These are phyloP conservation scores for Melierax canorus DNA, from an alignment of 2,113 vertebrate genomes.

Conservation along the genomic window DNA sequence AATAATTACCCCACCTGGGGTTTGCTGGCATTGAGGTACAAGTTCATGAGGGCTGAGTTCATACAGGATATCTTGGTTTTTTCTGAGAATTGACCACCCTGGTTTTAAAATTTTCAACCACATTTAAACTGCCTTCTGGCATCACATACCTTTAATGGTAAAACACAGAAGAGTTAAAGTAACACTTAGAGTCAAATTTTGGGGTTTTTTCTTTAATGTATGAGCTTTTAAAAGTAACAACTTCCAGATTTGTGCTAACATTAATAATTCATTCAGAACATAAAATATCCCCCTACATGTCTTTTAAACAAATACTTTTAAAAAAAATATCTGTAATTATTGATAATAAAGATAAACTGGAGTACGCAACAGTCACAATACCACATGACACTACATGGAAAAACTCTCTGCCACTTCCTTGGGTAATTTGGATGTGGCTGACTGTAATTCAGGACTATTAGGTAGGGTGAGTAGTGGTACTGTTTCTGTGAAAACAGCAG, in stretches of 20 bases:
- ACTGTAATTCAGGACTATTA: not conserved
- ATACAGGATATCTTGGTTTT: not conserved
- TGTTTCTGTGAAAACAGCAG: not conserved
- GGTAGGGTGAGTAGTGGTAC: not conserved
- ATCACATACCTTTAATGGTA: rapidly evolving
- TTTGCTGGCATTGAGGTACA: not conserved
- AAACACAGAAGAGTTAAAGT: not conserved
- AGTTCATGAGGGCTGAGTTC: not conserved
- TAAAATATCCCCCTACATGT: not conserved
- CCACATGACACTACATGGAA: not conserved
- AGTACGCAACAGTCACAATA: not conserved
- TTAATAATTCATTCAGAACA: not conserved
- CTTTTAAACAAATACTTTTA: not conserved
- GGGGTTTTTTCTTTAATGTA: not conserved
- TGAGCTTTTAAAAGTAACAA: not conserved
- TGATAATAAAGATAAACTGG: not conserved
- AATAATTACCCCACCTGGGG: not conserved
- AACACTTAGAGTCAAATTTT: not conserved
- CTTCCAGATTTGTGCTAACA: not conserved
- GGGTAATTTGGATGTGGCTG: not conserved
- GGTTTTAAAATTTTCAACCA: not conserved
- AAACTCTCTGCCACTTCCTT: not conserved
- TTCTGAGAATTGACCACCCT: not conserved
- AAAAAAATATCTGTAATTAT: not conserved
- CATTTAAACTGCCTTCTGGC: not conserved